These are phyloP conservation scores for Bradypodion ventrale DNA, from an alignment of 2,797 vertebrate genomes.

Conservation along the genomic window DNA sequence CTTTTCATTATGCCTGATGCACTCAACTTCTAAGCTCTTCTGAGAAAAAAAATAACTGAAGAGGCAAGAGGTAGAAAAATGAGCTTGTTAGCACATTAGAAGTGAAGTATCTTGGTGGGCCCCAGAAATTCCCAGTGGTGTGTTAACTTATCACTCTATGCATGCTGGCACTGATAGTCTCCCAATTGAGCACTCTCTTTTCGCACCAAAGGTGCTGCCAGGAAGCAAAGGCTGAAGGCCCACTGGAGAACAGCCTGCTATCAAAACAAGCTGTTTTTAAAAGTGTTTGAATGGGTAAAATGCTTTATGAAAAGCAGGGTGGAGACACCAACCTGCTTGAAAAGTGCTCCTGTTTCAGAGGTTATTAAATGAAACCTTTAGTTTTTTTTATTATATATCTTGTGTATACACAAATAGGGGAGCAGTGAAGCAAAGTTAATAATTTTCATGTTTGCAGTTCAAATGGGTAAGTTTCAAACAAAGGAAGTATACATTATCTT, in stretches of 20 bases:
- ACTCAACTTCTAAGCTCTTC: slow-evolving; percentile 92
- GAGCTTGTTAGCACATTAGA: slow-evolving; percentile 98
- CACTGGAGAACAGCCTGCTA: slow-evolving; percentile 83
- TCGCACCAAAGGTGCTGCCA: slow-evolving; percentile 82
- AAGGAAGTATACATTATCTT: neutral
- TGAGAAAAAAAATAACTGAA: slow-evolving; percentile 86
- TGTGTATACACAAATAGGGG: slow-evolving; percentile 73
- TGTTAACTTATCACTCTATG: slow-evolving; percentile 89
- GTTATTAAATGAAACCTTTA: slow-evolving; percentile 78
- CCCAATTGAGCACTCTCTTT: slow-evolving; percentile 87
- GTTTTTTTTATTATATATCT: slow-evolving; percentile 76
- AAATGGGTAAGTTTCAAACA: slow-evolving; percentile 37
- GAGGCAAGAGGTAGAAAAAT: slow-evolving; percentile 88
- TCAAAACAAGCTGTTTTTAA: slow-evolving; percentile 85
- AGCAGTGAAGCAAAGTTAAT: slow-evolving; percentile 70
- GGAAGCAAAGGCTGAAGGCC: slow-evolving; percentile 82
- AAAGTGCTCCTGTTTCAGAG: slow-evolving; percentile 78
- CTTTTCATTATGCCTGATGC: slow-evolving; percentile 91
- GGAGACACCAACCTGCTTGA: slow-evolving; percentile 81
- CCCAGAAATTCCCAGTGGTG: slow-evolving; percentile 86
- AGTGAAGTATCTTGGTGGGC: slow-evolving; percentile 87
- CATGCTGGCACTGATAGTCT: slow-evolving; percentile 88
- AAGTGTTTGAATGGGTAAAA: slow-evolving; percentile 83
- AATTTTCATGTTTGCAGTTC: slow-evolving; percentile 54
- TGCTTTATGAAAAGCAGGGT: slow-evolving; percentile 79